Conservation (phyloP, 35 echinoderm and acorn worm genomes). For the Apostichopus parvimensis region DNA sequence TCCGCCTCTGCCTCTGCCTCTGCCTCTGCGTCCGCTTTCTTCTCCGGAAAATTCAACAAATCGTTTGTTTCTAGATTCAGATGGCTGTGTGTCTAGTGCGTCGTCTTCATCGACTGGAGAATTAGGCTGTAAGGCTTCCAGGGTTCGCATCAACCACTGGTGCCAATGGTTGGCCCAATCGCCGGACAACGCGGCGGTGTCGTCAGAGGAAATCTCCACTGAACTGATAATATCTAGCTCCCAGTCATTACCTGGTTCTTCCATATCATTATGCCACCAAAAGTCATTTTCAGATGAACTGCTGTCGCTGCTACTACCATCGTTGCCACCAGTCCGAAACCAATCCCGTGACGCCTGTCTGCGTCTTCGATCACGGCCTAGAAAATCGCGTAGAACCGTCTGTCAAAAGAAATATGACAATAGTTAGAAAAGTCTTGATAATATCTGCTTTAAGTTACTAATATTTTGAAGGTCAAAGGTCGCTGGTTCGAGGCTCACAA, state of each 20-base stretch:
- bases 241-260: not conserved
- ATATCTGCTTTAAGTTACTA: no score
- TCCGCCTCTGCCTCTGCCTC: constrained; percentile 4
- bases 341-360: no score
- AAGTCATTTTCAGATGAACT: not conserved
- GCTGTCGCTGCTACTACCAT: not conserved
- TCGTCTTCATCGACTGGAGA: no score
- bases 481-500: no score
- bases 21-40: no score
- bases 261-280: not conserved
- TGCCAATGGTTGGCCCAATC: not conserved
- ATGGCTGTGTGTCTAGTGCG: not conserved
- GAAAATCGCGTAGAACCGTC: no score
- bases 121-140: not conserved
- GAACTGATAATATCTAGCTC: not conserved
- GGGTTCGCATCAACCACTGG: not conserved
- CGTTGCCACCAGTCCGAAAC: no score
- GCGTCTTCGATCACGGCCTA: no score
- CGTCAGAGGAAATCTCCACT: not conserved
- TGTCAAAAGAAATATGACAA: no score
- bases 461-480: no score
- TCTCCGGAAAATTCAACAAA: not conserved
- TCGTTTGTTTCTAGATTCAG: not conserved
- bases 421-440: no score
- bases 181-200: not conserved